Evolutionary conservation across 2,888 invertebrate species (phyloP).

Genomic region (Pachymerium ferrugineum): DNA sequence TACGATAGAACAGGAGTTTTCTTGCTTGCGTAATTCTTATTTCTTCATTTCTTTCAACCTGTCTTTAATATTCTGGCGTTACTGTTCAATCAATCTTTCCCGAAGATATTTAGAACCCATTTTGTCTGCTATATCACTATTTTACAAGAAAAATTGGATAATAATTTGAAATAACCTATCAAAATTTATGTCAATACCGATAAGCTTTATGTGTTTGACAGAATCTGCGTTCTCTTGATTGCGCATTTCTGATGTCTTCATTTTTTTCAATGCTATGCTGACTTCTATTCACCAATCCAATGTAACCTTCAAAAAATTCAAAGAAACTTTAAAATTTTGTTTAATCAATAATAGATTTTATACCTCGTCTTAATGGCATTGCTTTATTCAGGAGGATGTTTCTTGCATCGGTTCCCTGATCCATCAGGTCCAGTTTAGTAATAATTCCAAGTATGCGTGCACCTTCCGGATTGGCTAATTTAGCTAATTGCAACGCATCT

Average conservation of each 20-base stretch:
- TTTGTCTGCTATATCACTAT: constrained; percentile 1
- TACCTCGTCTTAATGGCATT: constrained; percentile 43
- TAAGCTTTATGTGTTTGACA: neutral
- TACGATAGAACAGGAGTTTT: too few species aligned
- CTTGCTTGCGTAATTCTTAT: too few species aligned
- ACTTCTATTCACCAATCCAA: constrained; percentile 11
- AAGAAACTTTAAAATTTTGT: neutral
- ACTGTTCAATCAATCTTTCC: constrained; percentile 19
- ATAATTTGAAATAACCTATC: neutral
- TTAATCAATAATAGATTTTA: neutral
- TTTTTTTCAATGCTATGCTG: constrained; percentile 22
- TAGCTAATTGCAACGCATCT: neutral
- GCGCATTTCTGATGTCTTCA: neutral
- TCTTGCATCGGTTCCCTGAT: constrained; percentile 49
- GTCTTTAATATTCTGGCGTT: constrained; percentile 1
- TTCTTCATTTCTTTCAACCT: neutral
- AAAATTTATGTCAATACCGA: neutral
- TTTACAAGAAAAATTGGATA: neutral
- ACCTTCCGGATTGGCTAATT: neutral
- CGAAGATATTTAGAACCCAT: constrained; percentile 30
- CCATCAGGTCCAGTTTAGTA: constrained; percentile 50
- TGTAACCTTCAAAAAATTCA: neutral
- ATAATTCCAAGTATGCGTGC: constrained; percentile 48
- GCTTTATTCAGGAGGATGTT: constrained; percentile 49
- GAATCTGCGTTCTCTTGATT: neutral